Percentiles rank a stretch among this genome's conserved stretches.
Conservation (phyloP, 64 coral and sea anemone genomes). For the Trachythela sp. region DNA sequence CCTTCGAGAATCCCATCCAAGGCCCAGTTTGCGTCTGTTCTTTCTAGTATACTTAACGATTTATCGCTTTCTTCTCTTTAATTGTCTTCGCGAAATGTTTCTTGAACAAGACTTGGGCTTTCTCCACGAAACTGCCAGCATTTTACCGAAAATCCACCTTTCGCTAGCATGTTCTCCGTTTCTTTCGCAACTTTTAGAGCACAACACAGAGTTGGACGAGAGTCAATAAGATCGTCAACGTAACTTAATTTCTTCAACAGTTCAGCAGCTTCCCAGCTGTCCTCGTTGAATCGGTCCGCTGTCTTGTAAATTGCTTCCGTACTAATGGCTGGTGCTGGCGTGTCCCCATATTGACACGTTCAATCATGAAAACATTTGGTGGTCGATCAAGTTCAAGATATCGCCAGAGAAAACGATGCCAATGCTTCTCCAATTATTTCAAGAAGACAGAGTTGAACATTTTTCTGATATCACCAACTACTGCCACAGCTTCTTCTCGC, state of each 20-base stretch:
- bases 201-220: background rate
- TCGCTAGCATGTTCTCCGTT: background rate
- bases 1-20: background rate
- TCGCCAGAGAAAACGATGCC: background rate
- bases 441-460: constrained; percentile 1
- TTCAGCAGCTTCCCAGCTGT: background rate
- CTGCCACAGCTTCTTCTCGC: background rate
- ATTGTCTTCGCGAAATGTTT: background rate
- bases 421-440: background rate
- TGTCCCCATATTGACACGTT: constrained; percentile 1
- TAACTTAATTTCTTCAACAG: background rate
- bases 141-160: background rate
- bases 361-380: background rate
- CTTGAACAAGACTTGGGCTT: background rate
- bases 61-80: background rate
- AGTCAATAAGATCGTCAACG: background rate
- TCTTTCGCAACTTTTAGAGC: background rate
- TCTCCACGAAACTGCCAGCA: background rate
- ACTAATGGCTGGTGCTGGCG: background rate
- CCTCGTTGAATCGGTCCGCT: background rate
- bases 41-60: background rate
- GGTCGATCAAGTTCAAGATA: background rate
- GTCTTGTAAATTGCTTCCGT: constrained; percentile 17
- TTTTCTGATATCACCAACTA: background rate
- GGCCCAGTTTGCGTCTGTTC: background rate